These are phyloP conservation scores for Eidolon helvum DNA, from an alignment of 2,113 vertebrate species.

Conservation along the genomic window DNA sequence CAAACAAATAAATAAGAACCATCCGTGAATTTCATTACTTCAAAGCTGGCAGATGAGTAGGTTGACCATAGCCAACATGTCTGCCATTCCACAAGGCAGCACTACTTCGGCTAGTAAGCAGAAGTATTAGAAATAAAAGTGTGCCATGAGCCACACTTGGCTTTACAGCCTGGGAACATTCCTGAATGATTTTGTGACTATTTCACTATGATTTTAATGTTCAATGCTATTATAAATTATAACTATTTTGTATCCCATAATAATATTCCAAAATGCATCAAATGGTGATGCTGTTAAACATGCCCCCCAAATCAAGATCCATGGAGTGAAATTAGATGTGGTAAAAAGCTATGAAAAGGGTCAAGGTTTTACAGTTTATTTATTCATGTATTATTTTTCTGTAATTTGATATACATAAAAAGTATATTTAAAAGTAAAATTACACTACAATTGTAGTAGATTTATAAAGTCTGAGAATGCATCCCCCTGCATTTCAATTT, in stretches of 20 bases:
- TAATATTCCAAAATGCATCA: not conserved
- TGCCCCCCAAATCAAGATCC: conserved; percentile 20
- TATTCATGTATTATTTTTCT: conserved; percentile 53
- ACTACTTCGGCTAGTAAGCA: not conserved
- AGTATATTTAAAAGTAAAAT: conserved; percentile 60
- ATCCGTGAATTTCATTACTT: not conserved
- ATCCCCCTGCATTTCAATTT: conserved; percentile 27
- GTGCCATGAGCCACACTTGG: not conserved
- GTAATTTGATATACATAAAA: conserved; percentile 57
- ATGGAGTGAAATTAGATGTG: not conserved
- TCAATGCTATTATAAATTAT: conserved; percentile 20
- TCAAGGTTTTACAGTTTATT: conserved; percentile 34
- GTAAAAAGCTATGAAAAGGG: conserved; percentile 31
- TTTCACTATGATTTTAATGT: not conserved
- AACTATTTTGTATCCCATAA: conserved; percentile 27
- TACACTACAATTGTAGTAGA: not conserved
- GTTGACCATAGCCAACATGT: not conserved
- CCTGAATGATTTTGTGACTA: not conserved
- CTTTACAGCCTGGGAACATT: not conserved
- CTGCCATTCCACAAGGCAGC: not conserved
- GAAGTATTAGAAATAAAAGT: conserved; percentile 2
- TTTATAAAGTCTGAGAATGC: conserved; percentile 46
- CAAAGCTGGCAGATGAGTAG: not conserved
- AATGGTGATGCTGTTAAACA: not conserved
- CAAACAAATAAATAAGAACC: not conserved